Base-by-base conservation (phyloP, 2,797 vertebrate genomes). In the Vultur gryphus region DNA sequence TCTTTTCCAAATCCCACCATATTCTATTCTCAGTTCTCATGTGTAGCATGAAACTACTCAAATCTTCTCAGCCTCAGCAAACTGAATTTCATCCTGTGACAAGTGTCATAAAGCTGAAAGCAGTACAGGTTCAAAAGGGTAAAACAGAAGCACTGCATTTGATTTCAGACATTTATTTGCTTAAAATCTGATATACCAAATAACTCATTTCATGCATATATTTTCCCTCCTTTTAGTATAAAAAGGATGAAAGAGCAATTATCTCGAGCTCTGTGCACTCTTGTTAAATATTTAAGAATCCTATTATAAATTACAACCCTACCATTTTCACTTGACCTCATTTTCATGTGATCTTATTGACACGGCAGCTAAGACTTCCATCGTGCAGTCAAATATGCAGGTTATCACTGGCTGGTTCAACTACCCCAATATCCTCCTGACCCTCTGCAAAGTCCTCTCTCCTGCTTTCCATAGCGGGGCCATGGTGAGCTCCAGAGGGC, bases 51-150 rank as follows among this genome's bases (percentile, higher is more conserved):
- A 97, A 89, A 65, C 39, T 44, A 79, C 48, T 91, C 48, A 71
- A 73, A 64, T 96, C 85, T 93, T 84, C 77, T 91, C 78, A 93
- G 94, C 67, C 57, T 87, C 64, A 82, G 65, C 57, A 84, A 95
- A 62, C 39, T 87, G 85, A 93, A 93, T 96, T 95, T 92, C 66
- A n/a, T 62, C 37, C 33, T 86, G n/a, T 84, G 76, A 94, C 80
- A 96, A 66, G 35, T 80, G 44, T 82, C 57, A 55, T 54, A 85
- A 96, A 84, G 78, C 41, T 66, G 84, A 88, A 91, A 85, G 62
- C 44, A 69, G 48, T n/a, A 82, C 29, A 80, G 29, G 65, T 80
- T 94, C 64, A 73, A 71, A 96, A 95, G 52, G 59, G 48, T 83
- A 70, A 24, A 87, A 81, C 73, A 84, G 64, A 90, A 85, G 52